Base-by-base conservation (phyloP, 2,113 vertebrate genomes). In the Rhinolophus ferrumequinum region DNA sequence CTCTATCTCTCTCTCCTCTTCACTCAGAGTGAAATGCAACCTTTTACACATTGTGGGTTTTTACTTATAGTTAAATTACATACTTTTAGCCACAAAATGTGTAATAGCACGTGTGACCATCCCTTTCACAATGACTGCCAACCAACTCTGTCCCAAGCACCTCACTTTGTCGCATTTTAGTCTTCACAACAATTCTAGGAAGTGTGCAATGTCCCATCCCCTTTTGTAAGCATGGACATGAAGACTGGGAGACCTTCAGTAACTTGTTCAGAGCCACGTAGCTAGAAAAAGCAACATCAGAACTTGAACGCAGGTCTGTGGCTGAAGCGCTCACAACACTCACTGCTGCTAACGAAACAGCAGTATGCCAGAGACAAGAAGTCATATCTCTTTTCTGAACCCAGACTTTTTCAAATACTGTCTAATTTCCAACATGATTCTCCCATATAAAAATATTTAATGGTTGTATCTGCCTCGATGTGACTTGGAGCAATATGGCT, bases 401-500 rank as follows among this genome's bases (percentile, higher is more conserved):
- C 8, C n/a, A 50, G 26, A 75, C 41, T 28, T 64, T 64, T 60
- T 66, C 41, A 44, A 96, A 64, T 81, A 79, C 41, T 21, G 22
- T 54, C 14, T 70, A 82, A 38, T 80, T 73, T 97, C 47, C n/a
- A 95, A 28, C 7, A 62, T 72, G 92, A 81, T 97, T 96, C 21
- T 88, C 96, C 66, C 77, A n/a, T n/a, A 3, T 70, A 83, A 90
- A 97, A 95, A 80, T 44, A 67, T 19, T 52, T 50, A 21, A 93
- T 84, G 50, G 24, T n/a, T 94, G 67, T 66, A 18, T 95, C 92
- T 97, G 70, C 50, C 96, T 80, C 33, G 38, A 62, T 75, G 79
- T 96, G 97, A 95, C 86, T 96, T 88, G 72, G 97, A 96, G 95
- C 96, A 96, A 94, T 97, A 52, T 9, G 66, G 77, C 97, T 96